These are phyloP conservation scores for Cyprinodon brontotheroides DNA, from an alignment of 2,113 vertebrate species.

Conservation along the genomic window DNA sequence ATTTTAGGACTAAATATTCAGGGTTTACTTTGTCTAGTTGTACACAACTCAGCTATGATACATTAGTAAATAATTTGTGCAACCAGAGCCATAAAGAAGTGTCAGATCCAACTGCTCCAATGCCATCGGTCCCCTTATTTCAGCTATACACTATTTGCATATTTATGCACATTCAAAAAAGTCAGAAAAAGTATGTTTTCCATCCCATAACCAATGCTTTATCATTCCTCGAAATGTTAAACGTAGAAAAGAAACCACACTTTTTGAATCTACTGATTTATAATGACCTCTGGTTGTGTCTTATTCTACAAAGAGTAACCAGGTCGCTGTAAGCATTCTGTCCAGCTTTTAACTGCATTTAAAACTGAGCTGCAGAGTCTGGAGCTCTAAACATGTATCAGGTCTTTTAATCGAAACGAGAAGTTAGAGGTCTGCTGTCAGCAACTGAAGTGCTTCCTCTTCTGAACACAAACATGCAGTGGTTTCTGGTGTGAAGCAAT, in stretches of 20 bases:
- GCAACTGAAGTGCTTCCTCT: constrained; percentile 42
- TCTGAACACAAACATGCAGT: neutral
- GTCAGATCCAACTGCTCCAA: neutral
- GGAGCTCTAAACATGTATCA: neutral
- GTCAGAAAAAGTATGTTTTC: neutral
- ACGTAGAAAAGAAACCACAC: too few relatives aligned
- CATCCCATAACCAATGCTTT: neutral
- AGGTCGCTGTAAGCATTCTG: neutral
- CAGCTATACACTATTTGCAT: neutral
- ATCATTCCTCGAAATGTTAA: neutral
- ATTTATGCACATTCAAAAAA: neutral
- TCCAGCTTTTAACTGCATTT: neutral
- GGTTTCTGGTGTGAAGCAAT: neutral
- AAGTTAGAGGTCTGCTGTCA: constrained; percentile 29
- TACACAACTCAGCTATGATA: too few relatives aligned
- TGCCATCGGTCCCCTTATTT: neutral
- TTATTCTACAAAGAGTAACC: neutral
- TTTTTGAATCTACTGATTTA: neutral
- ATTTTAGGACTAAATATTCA: too few relatives aligned
- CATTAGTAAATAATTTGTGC: neutral
- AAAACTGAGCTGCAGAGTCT: neutral
- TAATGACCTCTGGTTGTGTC: neutral
- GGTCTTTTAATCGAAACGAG: constrained; percentile 19
- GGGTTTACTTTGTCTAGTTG: too few relatives aligned
- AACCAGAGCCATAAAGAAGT: neutral